Evolutionary conservation across 2,888 invertebrate species (phyloP).

Genomic region (Camptogramma bilineatum): DNA sequence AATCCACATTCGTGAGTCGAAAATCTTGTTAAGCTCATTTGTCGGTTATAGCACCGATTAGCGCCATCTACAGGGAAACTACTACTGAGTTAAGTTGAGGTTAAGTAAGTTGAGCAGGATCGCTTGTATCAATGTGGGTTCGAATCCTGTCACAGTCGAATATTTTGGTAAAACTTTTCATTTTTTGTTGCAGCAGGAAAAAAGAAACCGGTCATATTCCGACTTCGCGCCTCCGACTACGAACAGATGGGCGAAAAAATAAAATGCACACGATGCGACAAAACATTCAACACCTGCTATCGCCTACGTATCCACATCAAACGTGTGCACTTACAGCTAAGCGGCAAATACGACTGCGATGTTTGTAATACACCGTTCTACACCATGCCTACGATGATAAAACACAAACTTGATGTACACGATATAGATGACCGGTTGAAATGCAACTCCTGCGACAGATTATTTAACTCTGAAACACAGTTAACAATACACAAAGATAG

Average conservation of each 20-base stretch:
- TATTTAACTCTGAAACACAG: constrained; percentile 33
- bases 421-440: constrained; percentile 45
- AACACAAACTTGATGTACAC: constrained; percentile 48
- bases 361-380: constrained; percentile 6
- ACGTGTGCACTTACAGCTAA: constrained; percentile 1
- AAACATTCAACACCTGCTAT: constrained; percentile 3
- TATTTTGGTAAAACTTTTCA: too few species aligned
- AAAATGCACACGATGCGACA: constrained; percentile 14
- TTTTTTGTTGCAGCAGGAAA: too few species aligned
- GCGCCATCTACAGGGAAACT: too few species aligned
- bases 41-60: neutral
- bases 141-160: too few species aligned
- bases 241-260: neutral
- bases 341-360: constrained; percentile 4
- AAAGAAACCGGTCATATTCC: too few species aligned
- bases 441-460: constrained; percentile 44
- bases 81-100: too few species aligned
- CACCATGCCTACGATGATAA: neutral
- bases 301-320: constrained; percentile 16
- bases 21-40: too few species aligned
- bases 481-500: constrained; percentile 14
- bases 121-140: too few species aligned
- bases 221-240: constrained; percentile 6
- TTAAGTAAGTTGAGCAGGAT: too few species aligned
- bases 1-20: too few species aligned